Evolutionary conservation across 2,113 vertebrate genomes (phyloP), one percentile per base, ranked within the genome.

Genomic region (Ictidomys tridecemlineatus): DNA sequence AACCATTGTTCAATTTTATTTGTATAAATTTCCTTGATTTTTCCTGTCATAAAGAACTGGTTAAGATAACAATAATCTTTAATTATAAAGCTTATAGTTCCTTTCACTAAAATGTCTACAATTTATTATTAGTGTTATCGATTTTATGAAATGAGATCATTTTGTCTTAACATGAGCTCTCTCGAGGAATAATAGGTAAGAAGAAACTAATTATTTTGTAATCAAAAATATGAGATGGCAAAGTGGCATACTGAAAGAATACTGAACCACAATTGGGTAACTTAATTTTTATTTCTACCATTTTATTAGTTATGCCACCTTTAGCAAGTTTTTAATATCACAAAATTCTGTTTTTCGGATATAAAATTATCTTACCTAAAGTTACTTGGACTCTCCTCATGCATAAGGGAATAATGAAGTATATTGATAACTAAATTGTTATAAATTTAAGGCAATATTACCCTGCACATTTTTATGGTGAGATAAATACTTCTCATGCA

Each of bases 101-200:
- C 87, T 96, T 96, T 96, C 58, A 63, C 70, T 95, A 93, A 96
- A 89, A 98, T 89, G 7, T 32, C 48, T 94, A 83, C 10, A 86
- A 69, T 67, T 4, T 51, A 97, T 93, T 93, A 89, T 94, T 85
- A 89, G 39, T 87, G 12, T 69, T 93, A 94, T 84, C 97, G 86
- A 93, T 84, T 94, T 96, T 93, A 92, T 73, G 85, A 95, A 94
- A 96, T 85, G 34, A 96, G 78, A 94, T 93, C 32, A 96, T 94
- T 96, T 96, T 78, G 85, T 80, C 83, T 92, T 95, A 96, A 90
- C 56, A 91, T 69, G 72, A 91, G 14, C 37, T 94, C 51, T 97
- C 83, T 95, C 77, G 8, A 87, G 89, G 24, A 37, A 37, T 63
- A 42, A 17, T 69, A 90, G 45, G 53, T 86, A 24, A 85, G 53